Conservation (phyloP, 1,140 invertebrate species). For the Bombus cullumanus region DNA sequence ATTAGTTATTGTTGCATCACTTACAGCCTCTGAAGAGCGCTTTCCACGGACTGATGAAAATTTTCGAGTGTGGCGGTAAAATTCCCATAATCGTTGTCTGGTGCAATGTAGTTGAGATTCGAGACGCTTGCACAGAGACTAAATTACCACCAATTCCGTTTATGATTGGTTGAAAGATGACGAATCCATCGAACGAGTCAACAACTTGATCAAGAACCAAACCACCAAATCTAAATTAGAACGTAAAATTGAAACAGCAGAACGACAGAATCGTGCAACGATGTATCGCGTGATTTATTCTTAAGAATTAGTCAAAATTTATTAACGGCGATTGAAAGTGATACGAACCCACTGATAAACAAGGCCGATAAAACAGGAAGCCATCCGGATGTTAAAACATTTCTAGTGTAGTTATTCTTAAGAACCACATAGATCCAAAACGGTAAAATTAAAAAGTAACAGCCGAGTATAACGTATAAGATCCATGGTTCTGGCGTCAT, state of each 20-base stretch:
- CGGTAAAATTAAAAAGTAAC: conserved; percentile 89
- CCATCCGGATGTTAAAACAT: conserved; percentile 92
- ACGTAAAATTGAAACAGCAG: background rate
- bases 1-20: conserved; percentile 42
- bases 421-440: conserved; percentile 90
- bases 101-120: conserved; percentile 96
- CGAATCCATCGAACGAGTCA: conserved; percentile 89
- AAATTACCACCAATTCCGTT: conserved; percentile 98
- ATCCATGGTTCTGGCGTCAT: conserved; percentile 86
- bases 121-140: conserved; percentile 97
- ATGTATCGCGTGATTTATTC: background rate
- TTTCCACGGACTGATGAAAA: conserved; percentile 90
- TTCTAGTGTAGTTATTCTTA: conserved; percentile 90
- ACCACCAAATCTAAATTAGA: conserved; percentile 87
- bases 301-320: conserved; percentile 21
- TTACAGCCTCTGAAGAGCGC: conserved; percentile 92
- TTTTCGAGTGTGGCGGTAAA: conserved; percentile 88
- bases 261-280: too few species aligned
- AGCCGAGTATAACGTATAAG: conserved; percentile 85
- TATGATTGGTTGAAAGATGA: conserved; percentile 95
- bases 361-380: conserved; percentile 92
- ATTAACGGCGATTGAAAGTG: background rate
- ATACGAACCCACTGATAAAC: conserved; percentile 91
- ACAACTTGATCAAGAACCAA: conserved; percentile 91
- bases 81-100: conserved; percentile 90